Conservation (phyloP, 2,113 vertebrate genomes). For the Takifugu bimaculatus region DNA sequence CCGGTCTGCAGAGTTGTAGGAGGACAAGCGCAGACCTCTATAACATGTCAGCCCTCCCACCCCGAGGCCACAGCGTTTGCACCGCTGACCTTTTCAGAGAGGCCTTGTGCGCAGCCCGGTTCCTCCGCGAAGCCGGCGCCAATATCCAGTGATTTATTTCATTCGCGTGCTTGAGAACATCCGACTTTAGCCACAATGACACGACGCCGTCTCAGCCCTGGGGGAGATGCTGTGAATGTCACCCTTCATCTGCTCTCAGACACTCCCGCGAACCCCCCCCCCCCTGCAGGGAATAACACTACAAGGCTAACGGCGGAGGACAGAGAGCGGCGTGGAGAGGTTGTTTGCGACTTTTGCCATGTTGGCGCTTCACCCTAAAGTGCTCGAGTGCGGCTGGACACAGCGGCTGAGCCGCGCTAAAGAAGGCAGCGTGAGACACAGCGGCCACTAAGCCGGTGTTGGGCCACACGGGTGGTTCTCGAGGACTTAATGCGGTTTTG, state of each 20-base stretch:
- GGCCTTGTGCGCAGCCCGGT: conserved; percentile 22
- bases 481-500: conserved; percentile 25
- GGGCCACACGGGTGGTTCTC: conserved; percentile 10
- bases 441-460: conserved; percentile 9
- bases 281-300: conserved; percentile 2
- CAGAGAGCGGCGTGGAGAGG: conserved; percentile 28
- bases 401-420: conserved; percentile 22
- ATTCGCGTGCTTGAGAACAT: conserved; percentile 52
- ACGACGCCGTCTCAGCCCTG: conserved; percentile 30
- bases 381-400: conserved; percentile 13
- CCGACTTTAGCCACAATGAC: conserved; percentile 45
- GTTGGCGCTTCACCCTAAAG: not conserved
- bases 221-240: conserved; percentile 18
- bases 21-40: conserved; percentile 33
- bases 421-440: conserved; percentile 6
- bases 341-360: conserved; percentile 23
- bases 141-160: conserved; percentile 59
- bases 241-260: conserved; percentile 28
- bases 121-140: conserved; percentile 40
- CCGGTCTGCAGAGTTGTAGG: conserved; percentile 24
- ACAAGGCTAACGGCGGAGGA: conserved; percentile 11
- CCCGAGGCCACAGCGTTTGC: conserved; percentile 24
- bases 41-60: conserved; percentile 21
- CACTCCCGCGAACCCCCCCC: not conserved
- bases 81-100: conserved; percentile 61